Evolutionary conservation across 1,140 invertebrate species (phyloP).

Genomic region (Tetramorium simillimum): DNA sequence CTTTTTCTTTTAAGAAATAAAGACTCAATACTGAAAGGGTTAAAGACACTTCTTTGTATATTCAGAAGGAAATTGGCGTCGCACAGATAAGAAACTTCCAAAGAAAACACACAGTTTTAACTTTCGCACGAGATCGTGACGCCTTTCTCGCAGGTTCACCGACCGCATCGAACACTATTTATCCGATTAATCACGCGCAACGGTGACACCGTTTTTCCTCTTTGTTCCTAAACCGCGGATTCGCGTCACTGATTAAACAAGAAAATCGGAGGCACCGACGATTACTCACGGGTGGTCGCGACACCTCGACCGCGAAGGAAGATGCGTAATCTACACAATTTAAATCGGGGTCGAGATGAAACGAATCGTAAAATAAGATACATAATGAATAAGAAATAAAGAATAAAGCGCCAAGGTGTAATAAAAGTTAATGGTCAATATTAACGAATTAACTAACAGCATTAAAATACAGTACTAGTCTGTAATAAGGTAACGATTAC

Average conservation of each 20-base stretch:
- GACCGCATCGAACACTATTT: conserved; percentile 48
- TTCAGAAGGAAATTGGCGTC: conserved; percentile 47
- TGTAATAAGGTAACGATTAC: neutral
- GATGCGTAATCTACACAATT: conserved; percentile 20
- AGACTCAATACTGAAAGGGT: conserved; percentile 28
- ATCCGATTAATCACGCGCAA: conserved; percentile 57
- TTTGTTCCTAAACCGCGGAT: conserved; percentile 53
- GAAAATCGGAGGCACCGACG: conserved; percentile 53
- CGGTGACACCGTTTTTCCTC: conserved; percentile 37
- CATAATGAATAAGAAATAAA: neutral
- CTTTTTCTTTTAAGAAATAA: conserved; percentile 39
- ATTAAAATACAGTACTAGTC: neutral
- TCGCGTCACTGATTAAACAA: conserved; percentile 60
- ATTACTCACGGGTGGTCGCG: conserved; percentile 56
- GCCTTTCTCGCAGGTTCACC: conserved; percentile 8
- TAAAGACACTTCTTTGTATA: conserved; percentile 54
- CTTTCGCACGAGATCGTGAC: conserved; percentile 47
- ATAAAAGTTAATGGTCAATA: conserved; percentile 14
- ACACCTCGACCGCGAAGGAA: conserved; percentile 10
- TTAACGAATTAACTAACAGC: conserved; percentile 8
- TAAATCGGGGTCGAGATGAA: conserved; percentile 36
- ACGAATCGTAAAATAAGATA: conserved; percentile 21
- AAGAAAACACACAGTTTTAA: conserved; percentile 33
- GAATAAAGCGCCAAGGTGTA: neutral
- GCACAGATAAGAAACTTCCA: conserved; percentile 50